Evolutionary conservation across 2,888 invertebrate species (phyloP).

Genomic region (Cryptophagus acutangulus): DNA sequence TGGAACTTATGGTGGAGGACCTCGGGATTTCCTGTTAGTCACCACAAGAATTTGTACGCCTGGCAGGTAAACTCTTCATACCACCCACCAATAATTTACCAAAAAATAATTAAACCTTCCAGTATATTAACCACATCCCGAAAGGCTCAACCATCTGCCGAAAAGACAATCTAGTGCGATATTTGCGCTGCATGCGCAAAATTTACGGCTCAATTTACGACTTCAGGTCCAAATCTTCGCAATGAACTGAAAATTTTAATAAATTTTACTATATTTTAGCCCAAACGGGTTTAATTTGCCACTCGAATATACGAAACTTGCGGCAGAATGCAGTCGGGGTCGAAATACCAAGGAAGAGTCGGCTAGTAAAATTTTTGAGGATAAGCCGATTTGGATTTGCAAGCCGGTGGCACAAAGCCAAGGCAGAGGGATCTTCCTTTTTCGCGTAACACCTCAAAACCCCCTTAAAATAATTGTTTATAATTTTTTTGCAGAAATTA

Average conservation of each 20-base stretch:
- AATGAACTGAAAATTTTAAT: background rate
- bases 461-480: slow-evolving; percentile 1
- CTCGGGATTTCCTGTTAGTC: slow-evolving; percentile 62
- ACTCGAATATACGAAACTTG: slow-evolving; percentile 76
- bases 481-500: slow-evolving; percentile 56
- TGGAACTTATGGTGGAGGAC: slow-evolving; percentile 88
- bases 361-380: slow-evolving; percentile 45
- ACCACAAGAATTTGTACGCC: slow-evolving; percentile 62
- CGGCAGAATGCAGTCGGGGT: slow-evolving; percentile 67
- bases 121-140: slow-evolving; percentile 81
- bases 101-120: slow-evolving; percentile 34
- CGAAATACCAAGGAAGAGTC: slow-evolving; percentile 45
- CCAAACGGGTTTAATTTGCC: slow-evolving; percentile 78
- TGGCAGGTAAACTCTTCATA: slow-evolving; percentile 57
- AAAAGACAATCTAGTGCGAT: slow-evolving; percentile 74
- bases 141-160: slow-evolving; percentile 79
- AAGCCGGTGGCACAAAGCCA: slow-evolving; percentile 84
- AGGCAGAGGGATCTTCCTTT: slow-evolving; percentile 77
- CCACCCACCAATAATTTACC: slow-evolving; percentile 9
- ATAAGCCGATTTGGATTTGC: slow-evolving; percentile 72
- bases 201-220: slow-evolving; percentile 78
- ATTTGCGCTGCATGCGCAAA: slow-evolving; percentile 74
- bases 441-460: slow-evolving; percentile 55
- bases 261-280: slow-evolving; percentile 47
- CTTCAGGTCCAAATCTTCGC: slow-evolving; percentile 72